Evolutionary conservation across 2,113 vertebrate genomes (phyloP), one percentile per base, ranked within the genome.

Genomic region (Halichoerus grypus): DNA sequence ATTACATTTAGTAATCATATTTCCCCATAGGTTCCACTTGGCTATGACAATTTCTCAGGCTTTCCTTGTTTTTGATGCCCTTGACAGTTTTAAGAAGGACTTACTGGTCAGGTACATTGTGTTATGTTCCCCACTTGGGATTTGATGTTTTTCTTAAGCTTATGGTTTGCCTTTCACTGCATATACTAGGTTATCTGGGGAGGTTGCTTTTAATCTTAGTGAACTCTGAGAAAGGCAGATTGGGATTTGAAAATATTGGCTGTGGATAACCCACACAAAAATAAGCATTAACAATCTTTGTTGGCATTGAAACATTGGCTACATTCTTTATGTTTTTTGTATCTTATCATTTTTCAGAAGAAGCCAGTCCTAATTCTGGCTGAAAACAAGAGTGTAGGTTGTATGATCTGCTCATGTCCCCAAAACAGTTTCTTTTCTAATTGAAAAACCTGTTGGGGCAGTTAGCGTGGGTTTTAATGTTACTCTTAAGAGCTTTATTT

Each of bases 401-500:
- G 36, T 85, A 65, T 49, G 46, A 89, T 95, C 80, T 97, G 28
- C n/a, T 91, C 14, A 5, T 92, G 71, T 95, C 79, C 65, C 88
- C 94, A 65, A 80, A 96, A 84, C 63, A 49, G 26, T 91, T 90
- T 95, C 81, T 95, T 94, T 95, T 85, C 90, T 94, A 93, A 96
- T 94, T 89, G 53, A 6, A n/a, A n/a, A n/a, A 88, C 79, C 93
- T 94, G 36, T 67, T 95, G 55, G 77, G 90, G 33, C 88, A 97
- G 77, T 97, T 97, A 97, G 82, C 51, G 7, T 96, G 42, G 18
- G 28, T 87, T 96, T 97, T 93, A 97, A 88, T 95, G 98, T 96
- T 98, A 86, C 97, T 96, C 79, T 63, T 97, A 94, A 96, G 94
- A 88, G 93, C 94, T 97, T 97, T 98, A 96, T 98, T 97, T 98